These are phyloP conservation scores for Centropristis striata DNA, from an alignment of 2,113 vertebrate species.

Conservation along the genomic window DNA sequence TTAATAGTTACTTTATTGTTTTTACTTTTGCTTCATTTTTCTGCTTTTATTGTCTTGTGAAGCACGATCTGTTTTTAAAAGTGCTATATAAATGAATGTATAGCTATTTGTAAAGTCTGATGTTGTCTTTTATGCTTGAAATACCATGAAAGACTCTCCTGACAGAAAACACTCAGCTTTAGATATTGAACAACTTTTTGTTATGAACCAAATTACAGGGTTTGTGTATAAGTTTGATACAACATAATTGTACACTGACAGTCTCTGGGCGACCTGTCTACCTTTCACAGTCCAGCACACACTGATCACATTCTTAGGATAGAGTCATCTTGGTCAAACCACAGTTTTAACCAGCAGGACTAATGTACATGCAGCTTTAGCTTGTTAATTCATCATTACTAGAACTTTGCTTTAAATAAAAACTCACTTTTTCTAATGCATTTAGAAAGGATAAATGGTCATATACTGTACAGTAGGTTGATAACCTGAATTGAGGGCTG, in stretches of 20 bases:
- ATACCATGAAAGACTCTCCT: neutral
- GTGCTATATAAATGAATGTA: no score
- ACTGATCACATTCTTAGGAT: neutral
- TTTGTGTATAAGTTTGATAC: neutral
- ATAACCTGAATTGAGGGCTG: neutral
- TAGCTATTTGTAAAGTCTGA: no score
- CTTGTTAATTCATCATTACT: neutral
- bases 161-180: neutral
- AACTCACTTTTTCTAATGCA: neutral
- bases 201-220: neutral
- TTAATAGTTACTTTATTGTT: neutral
- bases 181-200: neutral
- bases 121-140: neutral
- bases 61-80: neutral
- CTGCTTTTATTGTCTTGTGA: neutral
- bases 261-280: neutral
- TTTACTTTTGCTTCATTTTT: neutral
- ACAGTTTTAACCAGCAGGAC: neutral
- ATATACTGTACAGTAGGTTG: neutral
- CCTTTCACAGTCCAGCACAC: slow-evolving; percentile 22
- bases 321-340: slow-evolving; percentile 17
- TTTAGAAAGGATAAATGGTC: neutral
- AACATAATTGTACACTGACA: neutral
- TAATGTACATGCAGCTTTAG: neutral
- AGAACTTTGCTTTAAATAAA: neutral